These are phyloP conservation scores for Dipodomys spectabilis DNA, from an alignment of 2,113 vertebrate species.

Conservation along the genomic window DNA sequence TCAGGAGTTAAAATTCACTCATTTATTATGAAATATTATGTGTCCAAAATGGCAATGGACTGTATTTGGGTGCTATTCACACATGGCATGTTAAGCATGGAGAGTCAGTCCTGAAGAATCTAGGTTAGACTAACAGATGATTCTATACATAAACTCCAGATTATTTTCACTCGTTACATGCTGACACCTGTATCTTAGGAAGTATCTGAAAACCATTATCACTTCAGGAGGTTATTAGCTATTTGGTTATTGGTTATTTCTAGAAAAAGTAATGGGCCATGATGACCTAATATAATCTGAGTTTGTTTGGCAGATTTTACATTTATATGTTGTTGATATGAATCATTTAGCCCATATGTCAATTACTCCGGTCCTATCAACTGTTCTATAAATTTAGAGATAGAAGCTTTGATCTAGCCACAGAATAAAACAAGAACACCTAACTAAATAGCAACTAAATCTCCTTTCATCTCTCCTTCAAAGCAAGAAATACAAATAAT, in stretches of 20 bases:
- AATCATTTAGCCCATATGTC: constrained; percentile 49
- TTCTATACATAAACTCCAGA: background rate
- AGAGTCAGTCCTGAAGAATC: constrained; percentile 23
- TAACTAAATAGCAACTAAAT: constrained; percentile 68
- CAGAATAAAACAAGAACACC: constrained; percentile 60
- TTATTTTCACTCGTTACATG: constrained; percentile 9
- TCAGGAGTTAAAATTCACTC: background rate
- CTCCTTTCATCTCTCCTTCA: constrained; percentile 68
- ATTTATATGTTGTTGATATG: constrained; percentile 56
- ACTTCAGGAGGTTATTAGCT: constrained; percentile 21
- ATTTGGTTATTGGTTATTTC: constrained; percentile 62
- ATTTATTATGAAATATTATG: background rate
- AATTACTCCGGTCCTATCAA: constrained; percentile 34
- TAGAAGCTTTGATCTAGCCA: constrained; percentile 65
- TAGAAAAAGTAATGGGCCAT: constrained; percentile 31
- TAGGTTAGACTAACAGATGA: constrained; percentile 1
- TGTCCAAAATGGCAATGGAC: constrained; percentile 1
- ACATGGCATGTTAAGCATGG: background rate
- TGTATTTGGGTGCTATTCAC: background rate
- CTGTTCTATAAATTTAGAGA: constrained; percentile 67
- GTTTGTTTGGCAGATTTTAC: constrained; percentile 65
- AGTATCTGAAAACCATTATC: constrained; percentile 57
- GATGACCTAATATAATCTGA: background rate
- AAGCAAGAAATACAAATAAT: constrained; percentile 77
- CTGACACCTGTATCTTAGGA: constrained; percentile 32